Base-by-base conservation (phyloP, 2,113 vertebrate species). In the Gobiocypris rarus region DNA sequence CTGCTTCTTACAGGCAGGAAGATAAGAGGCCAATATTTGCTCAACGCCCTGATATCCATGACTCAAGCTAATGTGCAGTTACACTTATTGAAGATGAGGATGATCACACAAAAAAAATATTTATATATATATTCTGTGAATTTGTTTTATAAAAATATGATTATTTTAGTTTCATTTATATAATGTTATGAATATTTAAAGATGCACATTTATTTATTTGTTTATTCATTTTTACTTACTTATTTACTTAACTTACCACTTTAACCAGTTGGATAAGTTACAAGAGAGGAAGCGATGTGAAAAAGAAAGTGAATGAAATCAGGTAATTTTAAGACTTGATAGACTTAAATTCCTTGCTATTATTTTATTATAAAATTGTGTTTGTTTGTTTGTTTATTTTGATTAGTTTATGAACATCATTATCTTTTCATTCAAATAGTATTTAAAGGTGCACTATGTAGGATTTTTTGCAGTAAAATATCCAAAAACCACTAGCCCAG, bases 11-110 rank as follows among this genome's bases (percentile, higher is more conserved):
- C 84, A 83, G 85, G 86, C 88, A 85, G 87, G 86, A 83, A 93
- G 92, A 94, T 93, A 94, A 93, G 88, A 83, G 89, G 89, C 86
- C 89, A 92, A 94, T 93, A 92, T 94, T 93, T 94, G 91, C 90
- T 22, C 34, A 13, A 71, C 71, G 48, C 13, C 31, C 90, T 90
- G 88, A 92, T 92, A 87, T 91, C 87, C 86, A 87, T 90, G 82
- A 84, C 89, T 90, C 89, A 91, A 93, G 90, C 91, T 93, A 90
- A 93, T 93, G 91, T 88, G 90, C 87, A 84, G 86, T 90, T 89
- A 88, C 84, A 86, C 87, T 86, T 93, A 82, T 56, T 67, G 31
- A 41, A 70, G 14, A 82, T 70, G 17, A 31, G 45, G 28, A 3
- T 54, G 28, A 70, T 82, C 13, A 54, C 13, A 54, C 4, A 67